Base-by-base conservation (phyloP, 1,140 invertebrate species). In the Euglossa dilemma region DNA sequence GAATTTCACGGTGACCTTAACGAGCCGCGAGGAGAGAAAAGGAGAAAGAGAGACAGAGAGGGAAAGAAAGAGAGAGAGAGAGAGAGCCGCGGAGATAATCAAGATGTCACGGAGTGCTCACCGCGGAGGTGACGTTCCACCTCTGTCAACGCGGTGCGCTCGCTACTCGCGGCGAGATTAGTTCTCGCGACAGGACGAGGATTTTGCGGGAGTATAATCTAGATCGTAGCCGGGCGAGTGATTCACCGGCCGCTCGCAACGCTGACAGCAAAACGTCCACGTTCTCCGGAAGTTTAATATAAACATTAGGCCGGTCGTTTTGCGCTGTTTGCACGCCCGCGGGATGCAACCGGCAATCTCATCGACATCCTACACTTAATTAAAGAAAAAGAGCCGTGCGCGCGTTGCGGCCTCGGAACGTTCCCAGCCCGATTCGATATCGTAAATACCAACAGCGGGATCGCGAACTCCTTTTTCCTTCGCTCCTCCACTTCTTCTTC, bases 351-450 rank as follows among this genome's bases (percentile, higher is more conserved):
- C 72, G 59, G 66, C 54, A 63, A 80, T 73, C 54, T 71, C 57
- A 57, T 63, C 78, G 70, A 63, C 47, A 54, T 73, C 57, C 78
- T 80, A 71, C 69, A 11, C 50, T 80, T 73, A 73, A 80, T 80
- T 73, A 80, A 73, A 80, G 69, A 80, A 64, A 80, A 73, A 80
- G 69, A 61, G 57, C 36, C 18, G n/a, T 28, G 14, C 52, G 18
- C 23, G 23, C 50, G 36, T 16, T 59, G 20, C 57, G 9, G 8
- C 56, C 1, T 11, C 28, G 50, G 52, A 78, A 79, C 36, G 45
- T 70, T 70, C 77, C 56, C 66, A 36, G 11, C 20, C 12, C 45
- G 67, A 72, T 63, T 80, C 69, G 78, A 80, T 80, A 80, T 43
- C 78, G 69, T 72, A 63, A 80, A 80, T 63, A 72, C 69, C 56